phyloP scores from a whole-genome alignment of 2,113 vertebrate genomes.

The Cranoglanis bouderius region DNA sequence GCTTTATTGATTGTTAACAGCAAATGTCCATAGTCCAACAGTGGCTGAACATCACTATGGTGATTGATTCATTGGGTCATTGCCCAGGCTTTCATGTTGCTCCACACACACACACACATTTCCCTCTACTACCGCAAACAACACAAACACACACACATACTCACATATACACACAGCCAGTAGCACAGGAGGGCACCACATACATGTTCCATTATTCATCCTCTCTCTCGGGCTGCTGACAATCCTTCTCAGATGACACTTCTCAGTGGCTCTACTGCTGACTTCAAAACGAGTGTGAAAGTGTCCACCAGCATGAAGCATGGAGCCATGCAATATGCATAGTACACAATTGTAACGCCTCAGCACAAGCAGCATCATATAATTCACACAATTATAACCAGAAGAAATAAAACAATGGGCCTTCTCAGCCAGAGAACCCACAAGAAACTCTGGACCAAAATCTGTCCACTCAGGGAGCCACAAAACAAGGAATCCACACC shows the following conservation, averaged over 20 bases:
- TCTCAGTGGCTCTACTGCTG: constrained; percentile 27
- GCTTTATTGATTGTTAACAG: constrained; percentile 19
- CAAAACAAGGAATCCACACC: too few species aligned
- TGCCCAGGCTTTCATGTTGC: constrained; percentile 47
- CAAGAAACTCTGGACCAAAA: too few species aligned
- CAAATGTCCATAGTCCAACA: not conserved
- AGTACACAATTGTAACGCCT: too few species aligned
- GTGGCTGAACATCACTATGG: constrained; percentile 39
- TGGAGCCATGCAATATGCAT: constrained; percentile 5
- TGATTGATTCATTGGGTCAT: constrained; percentile 47
- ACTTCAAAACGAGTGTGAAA: constrained; percentile 25
- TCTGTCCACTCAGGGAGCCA: too few species aligned
- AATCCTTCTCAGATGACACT: constrained; percentile 35
- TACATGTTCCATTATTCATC: constrained; percentile 50
- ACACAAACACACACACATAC: constrained; percentile 14
- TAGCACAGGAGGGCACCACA: constrained; percentile 32
- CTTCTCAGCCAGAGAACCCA: too few species aligned
- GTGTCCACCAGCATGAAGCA: constrained; percentile 28
- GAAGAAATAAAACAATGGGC: too few species aligned
- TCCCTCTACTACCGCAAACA: constrained; percentile 38
- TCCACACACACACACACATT: constrained; percentile 30
- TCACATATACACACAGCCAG: constrained; percentile 27
- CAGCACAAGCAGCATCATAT: too few species aligned
- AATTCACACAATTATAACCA: too few species aligned
- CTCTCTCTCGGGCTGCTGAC: constrained; percentile 37